Evolutionary conservation across 1,140 invertebrate species (phyloP), one percentile per base, ranked within the genome.

Genomic region (Drosophila nannoptera): DNA sequence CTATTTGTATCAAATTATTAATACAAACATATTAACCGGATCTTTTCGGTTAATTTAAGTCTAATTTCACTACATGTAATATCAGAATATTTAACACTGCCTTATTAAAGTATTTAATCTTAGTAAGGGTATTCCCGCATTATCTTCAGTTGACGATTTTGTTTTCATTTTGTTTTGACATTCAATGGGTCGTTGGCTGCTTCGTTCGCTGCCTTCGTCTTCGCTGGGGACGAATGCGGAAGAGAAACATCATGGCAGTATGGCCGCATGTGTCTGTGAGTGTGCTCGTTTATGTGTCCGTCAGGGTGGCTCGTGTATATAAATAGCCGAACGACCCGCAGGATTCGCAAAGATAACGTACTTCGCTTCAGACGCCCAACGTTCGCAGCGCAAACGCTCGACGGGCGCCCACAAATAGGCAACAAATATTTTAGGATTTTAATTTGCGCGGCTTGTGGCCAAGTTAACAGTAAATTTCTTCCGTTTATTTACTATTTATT

Each of bases 251-350:
- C 48, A 50, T 58, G 63, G 46, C 33, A 35, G 42, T 48, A 29
- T 58, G 7, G 12, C n/a, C n/a, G 4, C 53, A 6, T 52, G 40
- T 63, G 22, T 35, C 11, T 42, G 14, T 29, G 9, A 33, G 59
- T 55, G 40, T 60, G 40, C 22, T 22, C 22, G 22, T 22, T 22
- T 60, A 12, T 59, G 56, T 36, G 29, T 22, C 35, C 12, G 62
- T 56, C 46, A 49, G 42, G 42, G 58, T 35, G 56, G 2, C 9
- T 33, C 29, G 52, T 64, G 68, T 69, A 55, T 83, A 83, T 84
- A 84, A 84, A 84, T 86, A 84, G 76, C 60, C 64, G 67, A 72
- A 52, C 59, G 52, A 48, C 54, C 73, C 66, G 43, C 63, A 77
- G 81, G 76, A 84, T 61, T 76, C 69, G 65, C 69, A 53, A 72